These are phyloP conservation scores for Bombus pyrosoma DNA, from an alignment of 1,140 invertebrate genomes.

Conservation along the genomic window DNA sequence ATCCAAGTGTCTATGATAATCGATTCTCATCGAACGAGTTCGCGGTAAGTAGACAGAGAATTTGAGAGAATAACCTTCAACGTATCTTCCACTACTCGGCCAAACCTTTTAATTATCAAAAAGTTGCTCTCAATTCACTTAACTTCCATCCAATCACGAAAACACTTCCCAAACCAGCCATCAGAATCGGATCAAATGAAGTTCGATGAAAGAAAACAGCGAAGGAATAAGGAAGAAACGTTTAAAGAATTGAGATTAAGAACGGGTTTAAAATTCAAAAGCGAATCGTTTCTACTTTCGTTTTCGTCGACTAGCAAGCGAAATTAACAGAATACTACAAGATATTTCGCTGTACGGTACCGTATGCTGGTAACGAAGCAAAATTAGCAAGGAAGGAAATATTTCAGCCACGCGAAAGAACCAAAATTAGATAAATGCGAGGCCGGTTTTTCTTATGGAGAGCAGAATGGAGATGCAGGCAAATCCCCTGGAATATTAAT, in stretches of 20 bases:
- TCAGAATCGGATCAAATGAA: background rate
- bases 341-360: conserved; percentile 15
- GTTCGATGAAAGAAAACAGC: too few relatives aligned
- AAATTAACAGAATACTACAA: background rate
- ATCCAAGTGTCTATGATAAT: too few relatives aligned
- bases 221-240: too few relatives aligned
- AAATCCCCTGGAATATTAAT: background rate
- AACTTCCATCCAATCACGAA: background rate
- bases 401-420: background rate
- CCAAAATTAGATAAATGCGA: background rate
- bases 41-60: too few relatives aligned
- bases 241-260: background rate
- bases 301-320: background rate
- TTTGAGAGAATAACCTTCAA: too few relatives aligned
- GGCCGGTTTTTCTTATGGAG: background rate
- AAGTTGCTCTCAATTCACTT: conserved; percentile 16
- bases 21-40: background rate
- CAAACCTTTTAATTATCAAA: background rate
- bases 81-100: too few relatives aligned
- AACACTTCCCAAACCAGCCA: background rate
- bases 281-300: background rate
- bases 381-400: conserved; percentile 27
- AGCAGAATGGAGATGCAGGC: background rate
- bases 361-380: background rate
- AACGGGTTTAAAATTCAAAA: conserved; percentile 6